Base-by-base conservation (phyloP, 2,113 vertebrate genomes). In the Pionites leucogaster region DNA sequence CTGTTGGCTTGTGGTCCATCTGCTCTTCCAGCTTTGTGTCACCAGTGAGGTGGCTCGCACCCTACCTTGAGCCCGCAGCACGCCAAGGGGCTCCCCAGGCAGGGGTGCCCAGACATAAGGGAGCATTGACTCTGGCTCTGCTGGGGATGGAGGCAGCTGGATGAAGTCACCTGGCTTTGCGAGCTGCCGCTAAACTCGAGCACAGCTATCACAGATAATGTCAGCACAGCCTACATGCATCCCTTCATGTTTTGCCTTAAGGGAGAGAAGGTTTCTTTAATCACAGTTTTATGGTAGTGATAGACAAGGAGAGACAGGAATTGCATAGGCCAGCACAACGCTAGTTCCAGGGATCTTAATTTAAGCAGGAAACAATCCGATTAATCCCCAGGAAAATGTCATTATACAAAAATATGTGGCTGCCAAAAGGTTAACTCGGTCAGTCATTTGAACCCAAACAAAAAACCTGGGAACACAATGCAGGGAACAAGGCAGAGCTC, bases 211-310 rank as follows among this genome's bases (percentile, higher is more conserved):
- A 71, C 3, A 84, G 94, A 77, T 50, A 75, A 68, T 5, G 69
- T 60, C 91, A 71, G 83, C 2, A 20, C 65, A 91, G 82, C 68
- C 80, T 64, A 71, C 64, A 52, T 1, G 33, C 63, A 75, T 31
- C 39, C 52, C 42, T 49, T 42, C 5, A 0, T 72, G 77, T 75
- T 93, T 67, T 81, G 91, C 91, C 92, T 77, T 25, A 9, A 90
- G 93, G 92, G 65, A 68, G 79, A 81, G 72, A 80, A 55, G 62
- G 31, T 69, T 95, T 79, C 90, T 72, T 71, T 90, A 95, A 62
- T 28, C 49, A 31, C 28, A 44, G 76, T 39, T 82, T 87, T 60
- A 16, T 4, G 28, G 72, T 25, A 62, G 53, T 1, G 46, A 82
- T 23, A 85, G 79, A 68, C 53, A 57, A 55, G 42, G 55, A 78